Evolutionary conservation across 1,140 invertebrate species (phyloP), one percentile per base, ranked within the genome.

Genomic region (Solen grandis): DNA sequence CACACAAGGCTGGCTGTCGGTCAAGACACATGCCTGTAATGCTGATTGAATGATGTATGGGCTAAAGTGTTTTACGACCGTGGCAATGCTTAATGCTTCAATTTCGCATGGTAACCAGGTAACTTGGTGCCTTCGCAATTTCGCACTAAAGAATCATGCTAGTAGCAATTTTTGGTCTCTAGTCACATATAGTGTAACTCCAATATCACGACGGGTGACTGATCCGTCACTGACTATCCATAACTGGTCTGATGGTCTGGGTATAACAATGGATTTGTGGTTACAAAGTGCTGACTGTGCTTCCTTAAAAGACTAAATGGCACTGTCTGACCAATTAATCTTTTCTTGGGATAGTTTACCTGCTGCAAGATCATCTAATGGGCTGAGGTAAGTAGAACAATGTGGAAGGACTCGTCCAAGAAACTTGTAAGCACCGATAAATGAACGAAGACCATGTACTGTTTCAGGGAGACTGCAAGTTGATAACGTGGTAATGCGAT

Each of bases 391-490:
- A 5, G 3, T n/a, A 3, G 78, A 62, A 66, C 41, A 57, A 4
- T 60, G 16, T 1, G 85, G 83, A 13, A 86, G 14, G n/a, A 86
- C 75, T 31, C 85, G 57, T 16, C 50, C 50, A 0, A 82, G 33
- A 8, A 82, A 54, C 46, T 84, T 86, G 38, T 79, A 83, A 14
- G 82, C 84, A 59, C 82, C 84, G 10, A 82, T 79, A 57, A 82
- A 82, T 14, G 82, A 84, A 0, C 68, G 33, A 2, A 84, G 16
- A 2, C 68, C 52, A 14, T 36, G 36, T 8, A 83, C 83, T 36
- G 76, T 84, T 5, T 66, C 68, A 4, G 80, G 83, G 14, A 5
- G 62, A 5, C 35, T 0, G 75, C 77, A 77, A 0, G 65, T 41
- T n/a, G 63, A 10, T 27, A 84, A n/a, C 22, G 69, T 52, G 19